Conservation (phyloP, 2,113 vertebrate genomes). For the Halichoeres trimaculatus region DNA sequence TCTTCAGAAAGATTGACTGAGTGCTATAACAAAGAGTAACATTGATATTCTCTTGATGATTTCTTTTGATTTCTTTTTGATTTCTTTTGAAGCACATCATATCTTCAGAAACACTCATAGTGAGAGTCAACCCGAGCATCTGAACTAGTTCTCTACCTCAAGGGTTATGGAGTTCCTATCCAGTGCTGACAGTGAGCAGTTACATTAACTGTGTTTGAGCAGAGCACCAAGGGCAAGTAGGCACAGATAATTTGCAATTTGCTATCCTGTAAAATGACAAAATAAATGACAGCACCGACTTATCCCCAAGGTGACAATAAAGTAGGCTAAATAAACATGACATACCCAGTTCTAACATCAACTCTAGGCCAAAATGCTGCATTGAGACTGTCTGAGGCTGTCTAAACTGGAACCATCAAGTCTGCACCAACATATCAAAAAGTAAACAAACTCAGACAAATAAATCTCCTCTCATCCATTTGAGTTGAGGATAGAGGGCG, state of each 20-base stretch:
- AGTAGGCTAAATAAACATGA: conserved; percentile 31
- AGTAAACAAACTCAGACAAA: conserved; percentile 34
- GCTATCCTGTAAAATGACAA: conserved; percentile 10
- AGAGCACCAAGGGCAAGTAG: not conserved
- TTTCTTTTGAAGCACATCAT: too few species aligned
- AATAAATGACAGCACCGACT: conserved; percentile 19
- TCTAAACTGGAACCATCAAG: conserved; percentile 33
- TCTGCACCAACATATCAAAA: conserved; percentile 20
- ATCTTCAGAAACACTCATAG: not conserved
- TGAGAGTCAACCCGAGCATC: not conserved
- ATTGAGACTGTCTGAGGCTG: not conserved
- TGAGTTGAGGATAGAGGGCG: conserved; percentile 6
- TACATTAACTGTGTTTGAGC: conserved; percentile 5
- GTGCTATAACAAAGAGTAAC: too few species aligned
- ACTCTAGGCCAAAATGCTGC: not conserved
- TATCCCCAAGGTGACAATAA: conserved; percentile 4
- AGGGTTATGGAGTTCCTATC: not conserved
- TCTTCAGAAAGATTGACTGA: too few species aligned
- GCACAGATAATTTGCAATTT: conserved; percentile 1
- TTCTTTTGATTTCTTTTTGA: too few species aligned
- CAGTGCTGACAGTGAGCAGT: conserved; percentile 9
- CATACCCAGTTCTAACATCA: not conserved
- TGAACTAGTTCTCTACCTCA: not conserved
- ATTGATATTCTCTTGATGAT: too few species aligned
- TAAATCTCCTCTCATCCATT: conserved; percentile 29